Base-by-base conservation (phyloP, 2,888 invertebrate genomes). In the Octonoba sinensis region DNA sequence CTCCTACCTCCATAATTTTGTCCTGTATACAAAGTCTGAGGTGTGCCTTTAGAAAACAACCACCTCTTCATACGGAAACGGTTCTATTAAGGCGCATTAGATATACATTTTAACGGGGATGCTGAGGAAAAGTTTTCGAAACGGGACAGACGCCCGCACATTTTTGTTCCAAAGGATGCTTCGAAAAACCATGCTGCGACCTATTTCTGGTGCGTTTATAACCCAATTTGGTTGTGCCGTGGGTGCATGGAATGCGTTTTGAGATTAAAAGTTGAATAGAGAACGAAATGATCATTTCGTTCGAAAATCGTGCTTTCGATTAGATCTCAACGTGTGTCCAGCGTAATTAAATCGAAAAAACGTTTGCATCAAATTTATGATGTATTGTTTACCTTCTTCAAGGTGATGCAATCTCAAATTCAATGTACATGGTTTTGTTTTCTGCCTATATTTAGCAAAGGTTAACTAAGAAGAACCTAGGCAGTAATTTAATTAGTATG, bases 31-130 rank as follows among this genome's bases (percentile, higher is more conserved):
- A 72, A 24, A 49, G 36, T 16, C 66, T 49, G 8, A 57, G 67
- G 72, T 54, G 66, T 66, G 66, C 51, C 46, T 60, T 22, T 22
- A 4, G 15, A 72, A 79, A 66, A 71, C 64, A 77, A 57, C 57
- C 78, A 49, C 66, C 67, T 79, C 72, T 67, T 36, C 65, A 64
- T 24, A 56, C 66, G 72, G 67, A 72, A 72, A 27, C 72, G 60
- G 20, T 24, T 49, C 24, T n/a, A 20, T 8, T 20, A 65, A 65
- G 65, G 20, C 24, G 6, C 20, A 49, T 36, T 2, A 36, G 36
- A 36, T 11, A 11, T 36, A 36, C 36, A 4, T 47, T 27, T 47
- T 49, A 65, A 65, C 65, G 65, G 65, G 22, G 22, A n/a, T 15
- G 24, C 8, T 2, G 22, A 65, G 65, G 65, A 65, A 65, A 62